Evolutionary conservation across 2,888 invertebrate genomes (phyloP).

Genomic region (Onchidella celtica): DNA sequence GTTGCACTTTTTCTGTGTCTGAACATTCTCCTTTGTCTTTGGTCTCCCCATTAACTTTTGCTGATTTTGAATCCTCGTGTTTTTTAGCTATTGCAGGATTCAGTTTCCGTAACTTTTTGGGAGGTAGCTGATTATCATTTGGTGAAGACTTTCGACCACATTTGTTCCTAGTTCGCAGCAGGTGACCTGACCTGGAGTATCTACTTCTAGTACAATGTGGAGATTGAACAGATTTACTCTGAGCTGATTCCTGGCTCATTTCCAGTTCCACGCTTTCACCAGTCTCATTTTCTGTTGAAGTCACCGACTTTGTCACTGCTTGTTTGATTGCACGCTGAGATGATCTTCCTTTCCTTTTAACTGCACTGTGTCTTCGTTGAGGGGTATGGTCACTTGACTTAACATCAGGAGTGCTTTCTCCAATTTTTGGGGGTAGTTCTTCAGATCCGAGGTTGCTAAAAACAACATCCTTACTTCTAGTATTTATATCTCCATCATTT

Average conservation of each 20-base stretch:
- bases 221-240: too few species aligned
- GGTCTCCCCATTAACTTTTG: neutral
- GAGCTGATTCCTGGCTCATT: neutral
- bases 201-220: neutral
- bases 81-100: too few species aligned
- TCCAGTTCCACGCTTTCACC: neutral
- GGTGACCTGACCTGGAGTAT: neutral
- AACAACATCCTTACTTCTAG: neutral
- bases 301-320: too few species aligned
- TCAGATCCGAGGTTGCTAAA: neutral
- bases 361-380: constrained; percentile 27
- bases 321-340: too few species aligned
- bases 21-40: neutral
- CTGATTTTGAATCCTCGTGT: neutral
- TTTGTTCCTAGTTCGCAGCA: constrained; percentile 6
- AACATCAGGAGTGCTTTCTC: constrained; percentile 42
- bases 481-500: neutral
- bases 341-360: constrained; percentile 20
- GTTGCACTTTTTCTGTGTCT: neutral
- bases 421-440: neutral
- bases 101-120: neutral
- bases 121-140: neutral
- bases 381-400: constrained; percentile 30
- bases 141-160: neutral
- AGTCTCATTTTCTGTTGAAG: neutral